These are phyloP conservation scores for Cathartes aura DNA, from an alignment of 2,113 vertebrate species.

Conservation along the genomic window DNA sequence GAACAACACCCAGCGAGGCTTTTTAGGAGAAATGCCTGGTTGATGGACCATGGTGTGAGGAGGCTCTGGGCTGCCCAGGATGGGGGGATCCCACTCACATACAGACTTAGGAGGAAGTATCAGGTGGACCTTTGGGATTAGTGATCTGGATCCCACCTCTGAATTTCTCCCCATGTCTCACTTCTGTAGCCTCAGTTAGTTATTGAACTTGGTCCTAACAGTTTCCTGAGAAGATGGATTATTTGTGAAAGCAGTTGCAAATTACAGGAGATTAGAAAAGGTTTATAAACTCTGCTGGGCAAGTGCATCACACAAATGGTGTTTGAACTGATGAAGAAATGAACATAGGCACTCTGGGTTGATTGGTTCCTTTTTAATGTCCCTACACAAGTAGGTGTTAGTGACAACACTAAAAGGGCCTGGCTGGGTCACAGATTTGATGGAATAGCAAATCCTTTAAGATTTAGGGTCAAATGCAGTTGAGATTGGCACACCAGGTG, in stretches of 20 bases:
- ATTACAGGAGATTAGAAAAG: background rate
- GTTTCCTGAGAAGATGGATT: background rate
- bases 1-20: background rate
- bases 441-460: background rate
- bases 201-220: background rate
- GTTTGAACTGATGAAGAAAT: background rate
- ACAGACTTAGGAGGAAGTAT: background rate
- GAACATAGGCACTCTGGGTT: background rate
- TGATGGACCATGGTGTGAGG: background rate
- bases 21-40: background rate
- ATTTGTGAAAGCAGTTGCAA: background rate
- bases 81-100: rapidly evolving
- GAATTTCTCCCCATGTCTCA: background rate
- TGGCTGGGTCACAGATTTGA: background rate
- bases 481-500: background rate
- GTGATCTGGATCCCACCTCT: background rate
- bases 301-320: background rate
- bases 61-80: background rate
- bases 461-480: background rate
- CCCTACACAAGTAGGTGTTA: background rate
- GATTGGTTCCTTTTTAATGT: background rate
- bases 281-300: background rate
- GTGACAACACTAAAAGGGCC: background rate
- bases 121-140: background rate
- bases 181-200: background rate